These are phyloP conservation scores for Parochlus steinenii DNA, from an alignment of 2,888 invertebrate genomes.

Conservation along the genomic window DNA sequence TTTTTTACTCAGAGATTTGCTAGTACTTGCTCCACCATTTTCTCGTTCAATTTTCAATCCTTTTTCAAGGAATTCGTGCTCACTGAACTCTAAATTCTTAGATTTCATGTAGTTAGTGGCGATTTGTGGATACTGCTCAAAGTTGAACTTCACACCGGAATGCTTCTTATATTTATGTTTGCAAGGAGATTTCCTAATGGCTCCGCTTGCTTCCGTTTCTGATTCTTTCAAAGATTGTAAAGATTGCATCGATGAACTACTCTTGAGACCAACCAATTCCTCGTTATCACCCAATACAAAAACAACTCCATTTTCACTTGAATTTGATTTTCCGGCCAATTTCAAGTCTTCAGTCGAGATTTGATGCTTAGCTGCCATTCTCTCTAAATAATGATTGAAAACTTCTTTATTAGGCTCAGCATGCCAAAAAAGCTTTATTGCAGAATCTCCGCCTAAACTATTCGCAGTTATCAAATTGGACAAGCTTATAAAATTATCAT, in stretches of 20 bases:
- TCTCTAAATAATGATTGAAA: constrained; percentile 16
- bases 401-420: constrained; percentile 27
- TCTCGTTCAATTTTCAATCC: constrained; percentile 32
- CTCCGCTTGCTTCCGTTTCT: constrained; percentile 9
- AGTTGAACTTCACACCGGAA: constrained; percentile 57
- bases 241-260: constrained; percentile 17
- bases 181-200: constrained; percentile 21
- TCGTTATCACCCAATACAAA: constrained; percentile 59
- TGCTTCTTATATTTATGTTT: constrained; percentile 43
- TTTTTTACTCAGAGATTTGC: constrained; percentile 18
- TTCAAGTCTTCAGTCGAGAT: constrained; percentile 5
- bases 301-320: constrained; percentile 35
- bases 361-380: constrained; percentile 4
- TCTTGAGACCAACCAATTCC: constrained; percentile 44
- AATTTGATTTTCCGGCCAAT: constrained; percentile 2
- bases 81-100: constrained; percentile 48
- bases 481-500: constrained; percentile 18
- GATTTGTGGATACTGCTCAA: constrained; percentile 56
- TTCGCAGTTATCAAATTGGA: constrained; percentile 29
- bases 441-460: constrained; percentile 23
- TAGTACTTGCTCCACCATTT: constrained; percentile 32
- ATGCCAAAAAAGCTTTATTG: constrained; percentile 24
- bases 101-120: constrained; percentile 59
- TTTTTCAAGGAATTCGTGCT: constrained; percentile 40
- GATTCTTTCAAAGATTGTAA: not conserved